These are phyloP conservation scores for Thymelicus lineola DNA, from an alignment of 2,888 invertebrate species.

Conservation along the genomic window DNA sequence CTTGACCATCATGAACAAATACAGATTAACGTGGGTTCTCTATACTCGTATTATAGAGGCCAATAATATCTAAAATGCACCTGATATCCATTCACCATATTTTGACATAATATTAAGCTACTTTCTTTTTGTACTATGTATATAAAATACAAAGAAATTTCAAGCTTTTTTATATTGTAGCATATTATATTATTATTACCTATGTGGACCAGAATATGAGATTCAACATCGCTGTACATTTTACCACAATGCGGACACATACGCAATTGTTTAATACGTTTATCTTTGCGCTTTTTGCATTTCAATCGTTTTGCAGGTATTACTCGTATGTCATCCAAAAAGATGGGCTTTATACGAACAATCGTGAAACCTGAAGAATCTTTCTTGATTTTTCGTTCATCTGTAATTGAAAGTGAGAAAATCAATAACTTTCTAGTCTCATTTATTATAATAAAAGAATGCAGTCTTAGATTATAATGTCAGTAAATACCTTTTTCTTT, in stretches of 20 bases:
- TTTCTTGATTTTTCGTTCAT: not conserved
- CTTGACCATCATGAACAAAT: no score
- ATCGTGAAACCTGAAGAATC: not conserved
- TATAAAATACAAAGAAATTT: no score
- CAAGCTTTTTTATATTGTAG: no score
- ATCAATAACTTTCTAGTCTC: not conserved
- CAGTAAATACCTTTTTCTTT: not conserved
- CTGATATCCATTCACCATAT: no score
- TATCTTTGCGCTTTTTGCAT: conserved; percentile 37
- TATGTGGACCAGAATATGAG: conserved; percentile 12
- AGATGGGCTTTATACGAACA: conserved; percentile 55
- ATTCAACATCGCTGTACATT: conserved; percentile 49
- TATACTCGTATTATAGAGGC: no score
- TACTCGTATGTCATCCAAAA: conserved; percentile 54
- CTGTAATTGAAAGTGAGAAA: not conserved
- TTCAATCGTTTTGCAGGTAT: conserved; percentile 38
- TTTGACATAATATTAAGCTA: no score
- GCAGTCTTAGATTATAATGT: not conserved
- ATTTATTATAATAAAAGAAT: not conserved
- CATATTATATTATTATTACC: conserved; percentile 4
- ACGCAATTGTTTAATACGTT: conserved; percentile 36
- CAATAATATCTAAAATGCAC: no score
- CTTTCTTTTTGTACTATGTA: no score
- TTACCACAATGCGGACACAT: conserved; percentile 69
- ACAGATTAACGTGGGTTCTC: no score